Conservation (phyloP, 2,888 invertebrate genomes). For the Plusia festucae region DNA sequence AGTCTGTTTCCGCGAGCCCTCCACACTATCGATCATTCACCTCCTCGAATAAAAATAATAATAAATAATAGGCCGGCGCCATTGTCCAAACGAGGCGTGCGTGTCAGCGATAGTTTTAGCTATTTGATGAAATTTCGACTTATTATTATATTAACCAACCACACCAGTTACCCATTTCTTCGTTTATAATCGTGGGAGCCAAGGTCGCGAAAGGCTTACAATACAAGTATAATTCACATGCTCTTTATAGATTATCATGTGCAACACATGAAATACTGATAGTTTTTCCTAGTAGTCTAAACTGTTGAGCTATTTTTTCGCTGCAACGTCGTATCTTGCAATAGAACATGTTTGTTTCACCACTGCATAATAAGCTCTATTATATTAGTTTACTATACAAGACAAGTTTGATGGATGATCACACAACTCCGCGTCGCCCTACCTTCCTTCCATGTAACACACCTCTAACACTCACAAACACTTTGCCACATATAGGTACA, state of each 20-base stretch:
- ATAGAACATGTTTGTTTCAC: conserved; percentile 36
- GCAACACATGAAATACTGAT: neutral
- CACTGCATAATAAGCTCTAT: conserved; percentile 52
- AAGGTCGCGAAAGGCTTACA: conserved; percentile 57
- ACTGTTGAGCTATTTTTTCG: neutral
- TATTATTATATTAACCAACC: no score
- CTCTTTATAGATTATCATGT: conserved; percentile 38
- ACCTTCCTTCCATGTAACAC: conserved; percentile 32
- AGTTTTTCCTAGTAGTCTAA: neutral
- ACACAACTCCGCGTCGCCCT: conserved; percentile 20
- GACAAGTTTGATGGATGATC: conserved; percentile 53
- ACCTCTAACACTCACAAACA: conserved; percentile 42
- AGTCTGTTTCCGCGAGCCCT: conserved; percentile 81
- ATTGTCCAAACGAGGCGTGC: conserved; percentile 83
- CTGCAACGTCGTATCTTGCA: neutral
- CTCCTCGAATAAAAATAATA: conserved; percentile 87
- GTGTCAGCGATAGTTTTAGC: conserved; percentile 80
- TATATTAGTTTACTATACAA: conserved; percentile 48
- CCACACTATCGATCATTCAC: conserved; percentile 84
- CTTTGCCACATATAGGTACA: conserved; percentile 10
- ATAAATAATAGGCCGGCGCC: conserved; percentile 83
- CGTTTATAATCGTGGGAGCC: conserved; percentile 57
- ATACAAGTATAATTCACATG: conserved; percentile 45
- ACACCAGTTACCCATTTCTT: conserved; percentile 57
- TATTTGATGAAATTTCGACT: conserved; percentile 64